Conservation (phyloP, 92 coral and sea anemone species). For the Porites cylindrica region DNA sequence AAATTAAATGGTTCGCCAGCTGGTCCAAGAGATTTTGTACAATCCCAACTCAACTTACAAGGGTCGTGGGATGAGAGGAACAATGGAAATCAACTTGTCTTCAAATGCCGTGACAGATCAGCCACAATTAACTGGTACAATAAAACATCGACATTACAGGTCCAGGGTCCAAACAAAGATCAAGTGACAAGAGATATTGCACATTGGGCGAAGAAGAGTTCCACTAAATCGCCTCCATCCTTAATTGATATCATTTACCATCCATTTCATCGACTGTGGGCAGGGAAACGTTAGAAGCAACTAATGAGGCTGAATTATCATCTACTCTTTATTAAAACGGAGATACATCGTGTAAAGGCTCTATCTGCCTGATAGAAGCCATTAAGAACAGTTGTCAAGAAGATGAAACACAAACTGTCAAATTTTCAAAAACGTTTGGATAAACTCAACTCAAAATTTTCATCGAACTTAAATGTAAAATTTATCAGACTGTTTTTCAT, state of each 20-base stretch:
- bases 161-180: background rate
- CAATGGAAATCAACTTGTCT: conserved; percentile 2
- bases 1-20: no score
- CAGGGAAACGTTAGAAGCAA: background rate
- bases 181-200: background rate
- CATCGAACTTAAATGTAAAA: no score
- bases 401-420: no score
- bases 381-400: no score
- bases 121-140: background rate
- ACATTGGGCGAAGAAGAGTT: background rate
- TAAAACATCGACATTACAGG: background rate
- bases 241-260: background rate
- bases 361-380: no score
- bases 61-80: conserved; percentile 5
- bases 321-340: no score
- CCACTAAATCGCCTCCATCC: background rate
- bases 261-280: background rate
- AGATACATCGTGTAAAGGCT: no score
- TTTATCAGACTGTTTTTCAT: no score
- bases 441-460: no score
- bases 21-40: no score
- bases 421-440: no score
- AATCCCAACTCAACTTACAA: background rate
- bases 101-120: background rate
- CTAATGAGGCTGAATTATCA: no score